Evolutionary conservation across 2,113 vertebrate species (phyloP).

Genomic region (Malurus cyaneus): DNA sequence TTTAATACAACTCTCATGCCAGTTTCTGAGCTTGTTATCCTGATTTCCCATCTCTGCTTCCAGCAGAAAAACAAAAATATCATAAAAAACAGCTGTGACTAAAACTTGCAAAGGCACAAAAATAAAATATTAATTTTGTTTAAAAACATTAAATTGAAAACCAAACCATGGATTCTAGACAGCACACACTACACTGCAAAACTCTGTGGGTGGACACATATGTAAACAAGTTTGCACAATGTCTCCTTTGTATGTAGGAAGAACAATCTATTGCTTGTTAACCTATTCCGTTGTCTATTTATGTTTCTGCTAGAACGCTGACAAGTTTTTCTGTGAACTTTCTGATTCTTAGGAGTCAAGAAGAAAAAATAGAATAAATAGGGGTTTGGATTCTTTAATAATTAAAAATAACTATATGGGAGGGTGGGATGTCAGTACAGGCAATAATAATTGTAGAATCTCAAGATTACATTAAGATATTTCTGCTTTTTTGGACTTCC

Average conservation of each 20-base stretch:
- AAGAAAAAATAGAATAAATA: not conserved
- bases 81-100: not conserved
- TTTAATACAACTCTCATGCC: not conserved
- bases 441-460: not conserved
- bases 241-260: not conserved
- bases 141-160: not conserved
- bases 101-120: not conserved
- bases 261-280: not conserved
- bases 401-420: not conserved
- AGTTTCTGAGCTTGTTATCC: not conserved
- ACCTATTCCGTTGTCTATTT: not conserved
- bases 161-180: not conserved
- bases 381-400: accelerated
- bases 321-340: not conserved
- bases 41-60: not conserved
- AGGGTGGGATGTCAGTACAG: not conserved
- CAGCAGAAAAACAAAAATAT: not conserved
- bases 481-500: not conserved
- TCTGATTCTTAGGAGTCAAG: not conserved
- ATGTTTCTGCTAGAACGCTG: not conserved
- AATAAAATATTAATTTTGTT: not conserved
- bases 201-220: accelerated
- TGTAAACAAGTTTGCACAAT: not conserved
- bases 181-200: not conserved
- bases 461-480: not conserved